Percentiles rank a stretch among this genome's conserved stretches.
phyloP scores from a whole-genome alignment of 2,797 vertebrate genomes.

The Enteromius afrohamiltoni region DNA sequence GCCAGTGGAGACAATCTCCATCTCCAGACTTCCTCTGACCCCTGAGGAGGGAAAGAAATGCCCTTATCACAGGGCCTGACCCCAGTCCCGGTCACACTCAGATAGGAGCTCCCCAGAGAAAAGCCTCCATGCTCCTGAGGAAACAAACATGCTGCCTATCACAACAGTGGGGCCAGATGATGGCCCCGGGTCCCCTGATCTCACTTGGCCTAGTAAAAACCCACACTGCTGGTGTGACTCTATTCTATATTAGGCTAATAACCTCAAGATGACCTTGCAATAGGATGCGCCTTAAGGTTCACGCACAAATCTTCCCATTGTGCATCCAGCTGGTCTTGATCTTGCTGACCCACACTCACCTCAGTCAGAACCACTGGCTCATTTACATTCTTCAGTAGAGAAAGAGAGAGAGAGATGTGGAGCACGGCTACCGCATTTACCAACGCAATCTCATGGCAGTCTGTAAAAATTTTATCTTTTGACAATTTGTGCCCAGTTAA shows the following conservation, averaged over 20 bases:
- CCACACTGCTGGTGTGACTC: constrained; percentile 41
- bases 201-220: constrained; percentile 46
- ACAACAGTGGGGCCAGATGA: constrained; percentile 51
- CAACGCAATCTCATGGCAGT: neutral
- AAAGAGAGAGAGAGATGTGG: neutral
- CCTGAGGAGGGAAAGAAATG: constrained; percentile 56
- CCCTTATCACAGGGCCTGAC: constrained; percentile 57
- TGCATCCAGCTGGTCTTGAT: constrained; percentile 38
- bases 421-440: neutral
- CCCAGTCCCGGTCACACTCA: constrained; percentile 37
- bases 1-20: constrained; percentile 67
- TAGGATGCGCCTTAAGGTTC: constrained; percentile 49
- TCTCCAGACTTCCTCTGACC: constrained; percentile 74
- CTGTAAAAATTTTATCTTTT: neutral
- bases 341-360: constrained; percentile 30
- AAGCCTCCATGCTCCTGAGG: constrained; percentile 37
- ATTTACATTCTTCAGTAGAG: constrained; percentile 14
- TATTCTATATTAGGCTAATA: constrained; percentile 46
- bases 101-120: constrained; percentile 58
- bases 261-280: constrained; percentile 55
- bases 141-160: constrained; percentile 56
- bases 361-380: constrained; percentile 19
- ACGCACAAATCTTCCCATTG: constrained; percentile 20
- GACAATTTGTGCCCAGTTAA: neutral
- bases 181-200: constrained; percentile 49